Base-by-base conservation (phyloP, 2,888 invertebrate species). In the Zhuqinia jingwanae region DNA sequence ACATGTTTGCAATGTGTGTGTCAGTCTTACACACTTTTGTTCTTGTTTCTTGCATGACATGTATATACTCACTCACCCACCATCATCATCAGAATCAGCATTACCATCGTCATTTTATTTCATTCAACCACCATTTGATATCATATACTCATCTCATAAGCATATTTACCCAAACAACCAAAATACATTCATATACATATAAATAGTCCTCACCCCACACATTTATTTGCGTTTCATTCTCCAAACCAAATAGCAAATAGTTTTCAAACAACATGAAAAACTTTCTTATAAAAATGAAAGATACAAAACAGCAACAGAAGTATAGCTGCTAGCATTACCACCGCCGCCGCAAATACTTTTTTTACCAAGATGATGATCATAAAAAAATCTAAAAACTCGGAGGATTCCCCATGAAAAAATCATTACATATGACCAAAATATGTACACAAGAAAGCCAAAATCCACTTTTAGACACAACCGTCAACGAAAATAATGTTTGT, bases 201-300 rank as follows among this genome's bases (percentile, higher is more conserved):
- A n/a, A n/a, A n/a, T n/a, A n/a, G n/a, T 20, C 65, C 56, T 80
- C 30, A 77, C 77, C 53, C n/a, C n/a, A 11, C 58, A 77, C 56
- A 30, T 76, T 60, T 70, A 56, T 75, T 47, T 73, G 27, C 58
- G 45, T 58, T 83, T 63, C 30, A 42, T 50, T 13, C 42, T 0
- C 17, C 65, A 11, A n/a, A 42, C 13, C 63, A 30, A 42, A 65
- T 13, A n/a, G 65, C 65, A n/a, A n/a, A n/a, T n/a, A n/a, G n/a
- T n/a, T n/a, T n/a, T n/a, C n/a, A 70, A 78, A 79, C 60, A 83
- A 65, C 70, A 36, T 68, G 78, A 56, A 84, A n/a, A 75, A 65
- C 68, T 78, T 68, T 75, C 50, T 81, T 65, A 58, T 60, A 77
- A 80, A 85, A 85, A 85, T 85, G 85, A 87, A 87, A 87, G 87